phyloP scores from a whole-genome alignment of 2,113 vertebrate genomes.

The Balaeniceps rex region DNA sequence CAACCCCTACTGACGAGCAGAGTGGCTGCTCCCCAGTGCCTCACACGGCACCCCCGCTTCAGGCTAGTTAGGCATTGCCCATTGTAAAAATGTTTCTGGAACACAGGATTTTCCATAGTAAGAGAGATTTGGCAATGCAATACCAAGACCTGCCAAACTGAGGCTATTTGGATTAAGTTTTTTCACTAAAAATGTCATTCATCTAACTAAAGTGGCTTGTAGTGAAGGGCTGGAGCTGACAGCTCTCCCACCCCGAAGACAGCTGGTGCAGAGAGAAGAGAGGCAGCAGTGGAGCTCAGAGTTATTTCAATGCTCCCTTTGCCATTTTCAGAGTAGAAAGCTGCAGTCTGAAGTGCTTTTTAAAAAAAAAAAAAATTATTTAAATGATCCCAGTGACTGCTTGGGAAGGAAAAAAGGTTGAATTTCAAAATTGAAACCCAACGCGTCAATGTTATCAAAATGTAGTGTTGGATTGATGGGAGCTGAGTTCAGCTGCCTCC shows the following conservation, averaged over 20 bases:
- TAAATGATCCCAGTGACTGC: neutral
- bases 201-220: neutral
- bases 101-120: neutral
- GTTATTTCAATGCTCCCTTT: neutral
- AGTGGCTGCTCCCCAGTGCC: neutral
- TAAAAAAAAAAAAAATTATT: neutral
- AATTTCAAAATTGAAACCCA: neutral
- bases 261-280: neutral
- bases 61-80: neutral
- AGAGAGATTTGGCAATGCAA: neutral
- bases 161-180: neutral
- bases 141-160: neutral
- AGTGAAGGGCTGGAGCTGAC: neutral
- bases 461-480: fast-evolving
- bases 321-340: neutral
- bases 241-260: neutral
- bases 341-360: neutral
- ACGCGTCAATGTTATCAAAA: neutral
- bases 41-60: neutral
- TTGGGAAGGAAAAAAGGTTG: neutral
- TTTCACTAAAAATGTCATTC: neutral
- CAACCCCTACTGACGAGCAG: fast-evolving
- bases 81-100: neutral
- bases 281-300: neutral
- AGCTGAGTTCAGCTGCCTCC: neutral